phyloP scores from a whole-genome alignment of 1,140 invertebrate species.

The Lithobius niger region DNA sequence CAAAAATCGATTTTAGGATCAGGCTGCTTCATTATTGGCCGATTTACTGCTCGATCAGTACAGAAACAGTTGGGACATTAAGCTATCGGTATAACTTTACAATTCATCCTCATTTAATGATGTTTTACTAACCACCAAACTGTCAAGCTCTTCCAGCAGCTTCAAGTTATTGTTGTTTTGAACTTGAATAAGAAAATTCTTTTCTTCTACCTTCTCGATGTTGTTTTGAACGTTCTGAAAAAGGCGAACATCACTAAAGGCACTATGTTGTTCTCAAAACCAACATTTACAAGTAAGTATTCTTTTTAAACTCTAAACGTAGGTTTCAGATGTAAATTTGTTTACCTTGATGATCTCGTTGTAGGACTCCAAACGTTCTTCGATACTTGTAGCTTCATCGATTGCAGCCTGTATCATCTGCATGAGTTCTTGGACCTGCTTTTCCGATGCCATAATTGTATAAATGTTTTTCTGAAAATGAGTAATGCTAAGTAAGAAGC shows the following conservation, averaged over 20 bases:
- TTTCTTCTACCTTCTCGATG: slow-evolving; percentile 81
- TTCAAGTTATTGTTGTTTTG: slow-evolving; percentile 71
- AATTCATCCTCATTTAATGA: too few species aligned
- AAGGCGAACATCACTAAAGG: too few species aligned
- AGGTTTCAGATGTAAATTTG: too few species aligned
- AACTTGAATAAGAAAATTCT: slow-evolving; percentile 74
- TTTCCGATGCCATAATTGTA: slow-evolving; percentile 66
- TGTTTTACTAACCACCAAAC: slow-evolving; percentile 64
- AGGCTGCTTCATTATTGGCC: too few species aligned
- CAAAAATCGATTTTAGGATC: too few species aligned
- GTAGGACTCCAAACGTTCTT: slow-evolving; percentile 54
- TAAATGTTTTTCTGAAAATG: slow-evolving; percentile 58
- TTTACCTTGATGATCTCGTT: slow-evolving; percentile 49
- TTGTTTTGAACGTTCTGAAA: slow-evolving; percentile 60
- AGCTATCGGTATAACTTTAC: too few species aligned
- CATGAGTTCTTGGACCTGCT: slow-evolving; percentile 72
- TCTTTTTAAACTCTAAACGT: too few species aligned
- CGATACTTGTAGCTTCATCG: slow-evolving; percentile 59
- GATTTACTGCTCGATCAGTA: too few species aligned
- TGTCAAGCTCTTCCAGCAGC: slow-evolving; percentile 61
- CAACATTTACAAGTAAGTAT: too few species aligned
- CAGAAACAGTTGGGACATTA: too few species aligned
- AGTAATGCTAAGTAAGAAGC: neutral
- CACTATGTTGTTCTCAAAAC: too few species aligned
- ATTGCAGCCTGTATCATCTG: slow-evolving; percentile 65